phyloP scores from a whole-genome alignment of 2,797 vertebrate genomes.

The Sebastes ruberrimus region DNA sequence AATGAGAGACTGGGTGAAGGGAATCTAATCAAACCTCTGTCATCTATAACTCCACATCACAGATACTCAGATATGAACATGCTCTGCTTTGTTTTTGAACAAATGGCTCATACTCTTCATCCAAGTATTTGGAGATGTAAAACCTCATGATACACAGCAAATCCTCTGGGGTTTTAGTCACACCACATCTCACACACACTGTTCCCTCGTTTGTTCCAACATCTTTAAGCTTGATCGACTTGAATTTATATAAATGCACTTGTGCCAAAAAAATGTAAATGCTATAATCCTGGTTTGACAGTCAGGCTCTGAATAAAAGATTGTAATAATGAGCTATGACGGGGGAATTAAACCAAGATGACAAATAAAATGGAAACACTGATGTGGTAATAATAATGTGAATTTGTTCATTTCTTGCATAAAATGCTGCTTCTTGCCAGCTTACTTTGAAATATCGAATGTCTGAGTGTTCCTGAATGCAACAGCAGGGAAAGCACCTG shows the following conservation, averaged over 20 bases:
- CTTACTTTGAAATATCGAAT: neutral
- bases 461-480: neutral
- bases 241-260: neutral
- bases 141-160: neutral
- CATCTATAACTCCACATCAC: neutral
- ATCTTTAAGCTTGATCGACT: neutral
- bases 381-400: neutral
- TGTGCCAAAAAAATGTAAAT: neutral
- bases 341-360: neutral
- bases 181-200: slow-evolving; percentile 22
- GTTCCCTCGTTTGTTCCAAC: neutral
- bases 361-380: neutral
- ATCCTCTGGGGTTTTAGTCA: slow-evolving; percentile 6
- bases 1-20: neutral
- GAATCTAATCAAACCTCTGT: slow-evolving; percentile 27
- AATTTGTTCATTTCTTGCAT: neutral
- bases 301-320: neutral
- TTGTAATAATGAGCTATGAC: neutral
- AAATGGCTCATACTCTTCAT: neutral
- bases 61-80: neutral
- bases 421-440: neutral
- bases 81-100: neutral
- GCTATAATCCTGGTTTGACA: neutral
- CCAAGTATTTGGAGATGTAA: slow-evolving; percentile 1
- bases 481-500: neutral